phyloP scores from a whole-genome alignment of 2,113 vertebrate species.

The Dicrurus megarhynchus region DNA sequence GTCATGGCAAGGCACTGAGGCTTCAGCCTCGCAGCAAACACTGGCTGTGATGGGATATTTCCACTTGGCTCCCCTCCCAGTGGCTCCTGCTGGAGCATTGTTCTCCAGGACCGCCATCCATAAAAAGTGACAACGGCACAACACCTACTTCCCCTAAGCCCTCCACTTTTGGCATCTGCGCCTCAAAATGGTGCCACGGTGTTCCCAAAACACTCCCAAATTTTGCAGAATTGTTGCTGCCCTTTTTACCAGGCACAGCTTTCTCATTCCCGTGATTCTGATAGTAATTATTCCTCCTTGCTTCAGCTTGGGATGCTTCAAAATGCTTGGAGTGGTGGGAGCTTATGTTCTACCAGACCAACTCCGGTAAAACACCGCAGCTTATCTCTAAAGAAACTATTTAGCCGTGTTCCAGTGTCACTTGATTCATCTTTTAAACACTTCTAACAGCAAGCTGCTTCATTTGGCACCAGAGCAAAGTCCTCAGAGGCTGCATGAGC shows the following conservation, averaged over 20 bases:
- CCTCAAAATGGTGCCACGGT: background rate
- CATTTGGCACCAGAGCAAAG: constrained; percentile 17
- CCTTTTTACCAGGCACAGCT: background rate
- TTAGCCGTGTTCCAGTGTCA: background rate
- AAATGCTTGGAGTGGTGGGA: background rate
- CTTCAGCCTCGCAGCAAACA: constrained; percentile 54
- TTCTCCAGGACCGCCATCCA: background rate
- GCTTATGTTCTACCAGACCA: background rate
- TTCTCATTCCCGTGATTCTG: background rate
- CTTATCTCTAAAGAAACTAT: background rate
- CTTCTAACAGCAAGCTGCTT: background rate
- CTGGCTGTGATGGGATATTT: constrained; percentile 34
- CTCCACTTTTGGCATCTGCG: background rate
- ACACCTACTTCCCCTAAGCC: constrained; percentile 11
- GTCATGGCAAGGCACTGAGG: constrained; percentile 51
- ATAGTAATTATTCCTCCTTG: background rate
- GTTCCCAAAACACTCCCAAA: background rate
- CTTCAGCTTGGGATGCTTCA: background rate
- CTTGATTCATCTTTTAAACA: background rate
- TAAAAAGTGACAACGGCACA: background rate
- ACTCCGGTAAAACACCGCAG: background rate
- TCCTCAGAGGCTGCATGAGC: background rate
- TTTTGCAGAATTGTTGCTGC: background rate
- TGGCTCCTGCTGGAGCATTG: constrained; percentile 47
- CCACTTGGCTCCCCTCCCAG: constrained; percentile 38